Evolutionary conservation across 2,797 vertebrate species (phyloP).

Genomic region (Fratercula arctica): DNA sequence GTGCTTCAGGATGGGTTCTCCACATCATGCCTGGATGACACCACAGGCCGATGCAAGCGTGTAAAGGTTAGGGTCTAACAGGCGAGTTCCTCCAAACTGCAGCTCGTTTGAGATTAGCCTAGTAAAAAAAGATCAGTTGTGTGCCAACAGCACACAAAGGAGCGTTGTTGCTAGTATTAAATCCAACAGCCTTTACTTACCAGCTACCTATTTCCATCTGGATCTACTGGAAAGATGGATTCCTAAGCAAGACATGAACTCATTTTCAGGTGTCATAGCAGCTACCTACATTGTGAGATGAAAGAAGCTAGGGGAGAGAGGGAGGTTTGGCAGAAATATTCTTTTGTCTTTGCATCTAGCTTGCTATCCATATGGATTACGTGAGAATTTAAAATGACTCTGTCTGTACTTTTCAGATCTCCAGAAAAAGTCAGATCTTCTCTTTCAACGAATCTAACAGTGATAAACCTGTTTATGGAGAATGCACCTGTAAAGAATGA

Average conservation of each 20-base stretch:
- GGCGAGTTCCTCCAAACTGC: neutral
- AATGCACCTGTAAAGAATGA: rapidly evolving
- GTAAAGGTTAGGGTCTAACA: neutral
- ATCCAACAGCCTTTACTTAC: neutral
- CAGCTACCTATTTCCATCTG: neutral
- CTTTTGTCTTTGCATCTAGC: neutral
- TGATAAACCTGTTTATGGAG: constrained; percentile 32
- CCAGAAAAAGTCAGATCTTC: rapidly evolving
- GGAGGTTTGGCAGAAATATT: neutral
- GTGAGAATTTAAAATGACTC: neutral
- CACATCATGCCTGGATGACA: neutral
- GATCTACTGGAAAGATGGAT: neutral
- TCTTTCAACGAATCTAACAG: rapidly evolving
- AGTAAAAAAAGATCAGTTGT: neutral
- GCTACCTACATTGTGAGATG: neutral
- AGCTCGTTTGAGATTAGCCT: neutral
- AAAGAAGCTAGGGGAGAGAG: neutral
- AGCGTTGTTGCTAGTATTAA: neutral
- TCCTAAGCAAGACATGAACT: neutral
- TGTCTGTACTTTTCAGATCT: constrained; percentile 23
- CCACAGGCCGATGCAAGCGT: neutral
- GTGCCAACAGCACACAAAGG: neutral
- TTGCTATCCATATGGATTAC: neutral
- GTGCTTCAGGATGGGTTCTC: neutral
- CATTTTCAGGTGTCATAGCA: neutral